Conservation (phyloP, 2,113 vertebrate genomes). For the Muntiacus muntjak region DNA sequence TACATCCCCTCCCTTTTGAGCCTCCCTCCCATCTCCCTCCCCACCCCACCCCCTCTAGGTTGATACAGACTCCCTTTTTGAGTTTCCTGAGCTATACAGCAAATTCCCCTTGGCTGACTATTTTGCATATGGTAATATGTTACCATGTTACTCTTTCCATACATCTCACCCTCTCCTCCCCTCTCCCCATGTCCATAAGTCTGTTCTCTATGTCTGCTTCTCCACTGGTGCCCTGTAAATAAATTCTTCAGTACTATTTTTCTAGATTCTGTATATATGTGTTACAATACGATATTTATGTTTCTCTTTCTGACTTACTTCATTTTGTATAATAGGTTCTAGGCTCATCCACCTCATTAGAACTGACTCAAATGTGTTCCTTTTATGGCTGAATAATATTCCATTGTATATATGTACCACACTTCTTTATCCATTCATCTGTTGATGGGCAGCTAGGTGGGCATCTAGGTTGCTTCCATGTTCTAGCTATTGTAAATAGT, state of each 20-base stretch:
- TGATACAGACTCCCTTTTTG: background rate
- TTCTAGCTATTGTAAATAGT: background rate
- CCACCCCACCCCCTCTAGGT: background rate
- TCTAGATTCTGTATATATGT: background rate
- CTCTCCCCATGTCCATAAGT: background rate
- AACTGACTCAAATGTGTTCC: background rate
- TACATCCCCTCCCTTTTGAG: background rate
- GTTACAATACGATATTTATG: accelerated
- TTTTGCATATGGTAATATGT: background rate
- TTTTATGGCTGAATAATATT: background rate
- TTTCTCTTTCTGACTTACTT: background rate
- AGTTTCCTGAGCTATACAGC: background rate
- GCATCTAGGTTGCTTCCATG: background rate
- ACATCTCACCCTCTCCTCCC: background rate
- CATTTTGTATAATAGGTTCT: background rate
- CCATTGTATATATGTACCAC: background rate
- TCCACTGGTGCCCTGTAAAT: background rate
- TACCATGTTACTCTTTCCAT: background rate
- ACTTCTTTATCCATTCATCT: background rate
- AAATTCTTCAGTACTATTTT: background rate
- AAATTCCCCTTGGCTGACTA: background rate
- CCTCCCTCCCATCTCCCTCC: background rate
- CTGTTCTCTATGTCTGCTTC: background rate
- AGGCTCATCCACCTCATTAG: background rate
- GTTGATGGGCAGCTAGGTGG: background rate